Percentiles rank a stretch among this genome's conserved stretches.
phyloP scores from a whole-genome alignment of 1,140 invertebrate species.

The Aporrectodea caliginosa region DNA sequence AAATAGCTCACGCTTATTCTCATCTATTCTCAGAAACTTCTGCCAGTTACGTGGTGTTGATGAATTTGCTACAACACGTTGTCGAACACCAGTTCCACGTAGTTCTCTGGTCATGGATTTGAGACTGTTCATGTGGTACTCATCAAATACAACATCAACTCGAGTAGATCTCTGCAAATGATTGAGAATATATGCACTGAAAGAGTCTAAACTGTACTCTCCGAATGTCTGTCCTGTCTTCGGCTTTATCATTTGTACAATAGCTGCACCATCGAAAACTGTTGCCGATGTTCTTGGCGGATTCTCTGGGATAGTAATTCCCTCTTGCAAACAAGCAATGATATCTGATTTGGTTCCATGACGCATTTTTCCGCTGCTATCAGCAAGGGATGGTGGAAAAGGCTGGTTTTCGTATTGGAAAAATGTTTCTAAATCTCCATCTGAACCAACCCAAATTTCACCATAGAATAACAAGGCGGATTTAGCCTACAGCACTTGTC shows the following conservation, averaged over 20 bases:
- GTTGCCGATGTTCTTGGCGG: conserved; percentile 17
- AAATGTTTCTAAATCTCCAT: conserved; percentile 28
- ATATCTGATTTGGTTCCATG: conserved; percentile 23
- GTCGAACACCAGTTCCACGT: conserved; percentile 30
- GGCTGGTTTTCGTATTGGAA: conserved; percentile 28
- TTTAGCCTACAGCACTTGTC: no score
- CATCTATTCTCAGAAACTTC: not conserved
- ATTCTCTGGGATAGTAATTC: no score
- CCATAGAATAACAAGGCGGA: no score
- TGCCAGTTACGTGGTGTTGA: conserved; percentile 21
- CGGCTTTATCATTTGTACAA: conserved; percentile 35
- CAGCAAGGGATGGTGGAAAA: conserved; percentile 26
- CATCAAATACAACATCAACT: conserved; percentile 35
- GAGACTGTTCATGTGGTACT: conserved; percentile 31
- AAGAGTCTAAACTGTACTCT: conserved; percentile 32
- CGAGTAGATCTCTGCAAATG: conserved; percentile 46
- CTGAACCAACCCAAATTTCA: no score
- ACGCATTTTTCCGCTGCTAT: conserved; percentile 16
- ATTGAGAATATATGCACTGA: conserved; percentile 24
- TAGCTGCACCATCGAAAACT: conserved; percentile 34
- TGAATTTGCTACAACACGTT: conserved; percentile 11
- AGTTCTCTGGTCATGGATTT: conserved; percentile 27
- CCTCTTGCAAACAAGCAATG: conserved; percentile 7
- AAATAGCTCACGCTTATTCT: conserved; percentile 3
- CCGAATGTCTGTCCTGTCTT: conserved; percentile 29